phyloP scores from a whole-genome alignment of 2,888 invertebrate genomes.

The Rhamphomyia laevipes region DNA sequence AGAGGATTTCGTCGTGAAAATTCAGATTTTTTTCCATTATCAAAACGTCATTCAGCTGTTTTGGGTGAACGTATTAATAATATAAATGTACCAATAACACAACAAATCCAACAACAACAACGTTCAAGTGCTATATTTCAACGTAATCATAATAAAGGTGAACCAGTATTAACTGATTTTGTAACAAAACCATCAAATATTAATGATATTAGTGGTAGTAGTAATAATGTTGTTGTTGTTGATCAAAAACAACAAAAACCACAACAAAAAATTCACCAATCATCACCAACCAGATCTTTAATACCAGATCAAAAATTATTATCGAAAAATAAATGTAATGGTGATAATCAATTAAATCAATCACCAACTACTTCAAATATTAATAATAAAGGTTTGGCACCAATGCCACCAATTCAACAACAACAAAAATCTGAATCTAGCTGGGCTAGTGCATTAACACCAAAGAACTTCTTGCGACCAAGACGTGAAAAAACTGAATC shows the following conservation, averaged over 20 bases:
- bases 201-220: constrained; percentile 10
- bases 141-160: constrained; percentile 51
- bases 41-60: constrained; percentile 65
- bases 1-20: constrained; percentile 73
- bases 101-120: constrained; percentile 37
- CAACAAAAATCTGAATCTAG: constrained; percentile 25
- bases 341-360: constrained; percentile 5
- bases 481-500: constrained; percentile 83
- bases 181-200: constrained; percentile 33
- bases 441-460: constrained; percentile 32
- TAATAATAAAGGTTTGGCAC: neutral
- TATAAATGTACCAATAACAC: constrained; percentile 20
- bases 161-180: constrained; percentile 61
- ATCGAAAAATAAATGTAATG: constrained; percentile 1
- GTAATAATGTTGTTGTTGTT: constrained; percentile 8
- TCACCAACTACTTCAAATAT: neutral
- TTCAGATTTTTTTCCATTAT: constrained; percentile 69
- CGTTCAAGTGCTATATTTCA: constrained; percentile 60
- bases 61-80: constrained; percentile 37
- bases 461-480: constrained; percentile 45
- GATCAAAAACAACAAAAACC: constrained; percentile 13
- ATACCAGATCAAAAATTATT: constrained; percentile 1
- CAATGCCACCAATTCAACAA: constrained; percentile 7
- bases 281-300: constrained; percentile 26
- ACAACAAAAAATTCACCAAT: constrained; percentile 14